Percentiles rank a stretch among this genome's conserved stretches.
phyloP scores from a whole-genome alignment of 2,888 invertebrate species.

The Dicycla oo region DNA sequence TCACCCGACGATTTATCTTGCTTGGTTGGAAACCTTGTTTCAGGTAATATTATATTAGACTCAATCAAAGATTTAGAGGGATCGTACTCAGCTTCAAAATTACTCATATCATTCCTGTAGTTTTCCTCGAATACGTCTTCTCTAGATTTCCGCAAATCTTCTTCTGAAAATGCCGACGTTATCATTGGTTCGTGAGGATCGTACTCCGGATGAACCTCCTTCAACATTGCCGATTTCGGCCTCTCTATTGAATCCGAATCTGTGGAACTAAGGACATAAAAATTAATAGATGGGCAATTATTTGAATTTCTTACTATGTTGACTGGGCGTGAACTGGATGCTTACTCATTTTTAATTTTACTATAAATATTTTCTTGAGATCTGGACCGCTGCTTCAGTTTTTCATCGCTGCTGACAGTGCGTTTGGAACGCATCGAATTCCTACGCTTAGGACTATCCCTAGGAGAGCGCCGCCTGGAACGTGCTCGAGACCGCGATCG shows the following conservation, averaged over 20 bases:
- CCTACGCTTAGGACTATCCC: conserved; percentile 64
- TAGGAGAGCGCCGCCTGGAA: conserved; percentile 69
- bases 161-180: conserved; percentile 87
- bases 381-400: conserved; percentile 79
- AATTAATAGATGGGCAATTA: conserved; percentile 8
- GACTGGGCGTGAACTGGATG: conserved; percentile 27
- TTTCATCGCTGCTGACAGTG: conserved; percentile 75
- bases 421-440: conserved; percentile 72
- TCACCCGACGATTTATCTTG: conserved; percentile 81
- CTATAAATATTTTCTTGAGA: conserved; percentile 81
- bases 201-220: conserved; percentile 86
- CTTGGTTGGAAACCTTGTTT: conserved; percentile 71
- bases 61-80: conserved; percentile 79
- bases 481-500: conserved; percentile 71
- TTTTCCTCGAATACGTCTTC: conserved; percentile 84
- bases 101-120: conserved; percentile 79
- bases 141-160: conserved; percentile 84
- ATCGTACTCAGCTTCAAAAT: conserved; percentile 78
- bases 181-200: conserved; percentile 89
- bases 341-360: conserved; percentile 86
- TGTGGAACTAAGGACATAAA: conserved; percentile 77
- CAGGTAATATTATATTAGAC: conserved; percentile 73
- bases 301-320: background rate
- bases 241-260: conserved; percentile 87
- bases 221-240: conserved; percentile 87